Percentiles rank a stretch among this genome's conserved stretches.
phyloP scores from a whole-genome alignment of 2,888 invertebrate genomes.

The Nymphalis c-album region DNA sequence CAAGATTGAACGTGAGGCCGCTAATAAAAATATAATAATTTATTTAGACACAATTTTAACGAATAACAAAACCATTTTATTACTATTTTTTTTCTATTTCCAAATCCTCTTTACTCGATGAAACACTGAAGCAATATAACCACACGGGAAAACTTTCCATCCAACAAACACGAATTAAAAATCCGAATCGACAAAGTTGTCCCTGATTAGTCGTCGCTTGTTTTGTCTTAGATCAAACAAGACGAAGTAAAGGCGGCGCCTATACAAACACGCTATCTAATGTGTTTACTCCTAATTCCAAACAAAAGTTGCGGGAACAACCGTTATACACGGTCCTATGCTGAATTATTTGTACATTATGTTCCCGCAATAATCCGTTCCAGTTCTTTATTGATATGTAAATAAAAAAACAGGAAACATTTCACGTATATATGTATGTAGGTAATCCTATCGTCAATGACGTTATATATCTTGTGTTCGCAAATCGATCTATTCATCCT shows the following conservation, averaged over 20 bases:
- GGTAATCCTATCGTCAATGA: too few relatives aligned
- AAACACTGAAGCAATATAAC: constrained; percentile 22
- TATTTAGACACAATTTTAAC: background rate
- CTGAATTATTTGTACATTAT: constrained; percentile 27
- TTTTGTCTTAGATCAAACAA: constrained; percentile 71
- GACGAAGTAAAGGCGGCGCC: constrained; percentile 63
- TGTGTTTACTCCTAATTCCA: constrained; percentile 76
- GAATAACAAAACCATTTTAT: background rate
- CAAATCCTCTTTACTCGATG: constrained; percentile 4
- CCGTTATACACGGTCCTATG: constrained; percentile 38
- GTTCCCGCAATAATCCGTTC: constrained; percentile 9
- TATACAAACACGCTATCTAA: constrained; percentile 75
- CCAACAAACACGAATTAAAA: constrained; percentile 52
- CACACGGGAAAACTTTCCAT: constrained; percentile 38
- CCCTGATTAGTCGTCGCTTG: constrained; percentile 61
- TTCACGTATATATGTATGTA: background rate
- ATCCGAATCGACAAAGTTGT: constrained; percentile 60
- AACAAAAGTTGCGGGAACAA: constrained; percentile 69
- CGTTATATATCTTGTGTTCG: too few relatives aligned
- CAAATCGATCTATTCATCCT: too few relatives aligned
- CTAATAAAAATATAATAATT: too few relatives aligned
- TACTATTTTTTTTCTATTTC: background rate
- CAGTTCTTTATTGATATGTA: background rate
- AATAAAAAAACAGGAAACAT: constrained; percentile 5
- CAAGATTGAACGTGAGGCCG: too few relatives aligned